Percentiles rank a stretch among this genome's conserved stretches.
These are phyloP conservation scores for Drosophila mayaguana DNA, from an alignment of 2,888 invertebrate species.

Conservation along the genomic window DNA sequence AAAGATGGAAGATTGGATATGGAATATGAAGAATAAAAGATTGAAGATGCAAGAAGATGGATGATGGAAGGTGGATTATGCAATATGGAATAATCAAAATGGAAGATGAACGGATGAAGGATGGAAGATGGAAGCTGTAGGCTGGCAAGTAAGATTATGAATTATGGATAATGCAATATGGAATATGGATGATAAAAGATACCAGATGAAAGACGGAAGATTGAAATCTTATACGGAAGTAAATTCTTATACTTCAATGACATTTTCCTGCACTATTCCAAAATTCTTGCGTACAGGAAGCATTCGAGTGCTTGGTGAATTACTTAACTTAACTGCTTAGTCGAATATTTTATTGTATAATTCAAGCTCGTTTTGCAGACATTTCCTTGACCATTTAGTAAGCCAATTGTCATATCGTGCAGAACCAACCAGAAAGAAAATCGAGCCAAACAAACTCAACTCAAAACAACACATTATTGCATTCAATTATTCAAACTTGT, in stretches of 20 bases:
- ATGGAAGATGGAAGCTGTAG: no score
- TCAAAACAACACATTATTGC: background rate
- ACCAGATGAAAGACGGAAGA: no score
- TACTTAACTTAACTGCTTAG: background rate
- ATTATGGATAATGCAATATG: no score
- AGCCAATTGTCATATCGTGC: slow-evolving; percentile 46
- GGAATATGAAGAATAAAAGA: background rate
- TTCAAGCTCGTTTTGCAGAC: slow-evolving; percentile 15
- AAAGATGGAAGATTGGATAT: background rate
- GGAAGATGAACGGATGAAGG: background rate
- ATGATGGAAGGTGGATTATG: background rate
- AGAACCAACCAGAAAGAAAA: slow-evolving; percentile 38
- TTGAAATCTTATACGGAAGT: no score
- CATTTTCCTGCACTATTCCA: background rate
- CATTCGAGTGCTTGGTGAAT: background rate
- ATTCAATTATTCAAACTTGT: slow-evolving; percentile 19
- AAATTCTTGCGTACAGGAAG: background rate
- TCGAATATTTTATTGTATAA: background rate
- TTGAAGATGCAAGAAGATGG: background rate
- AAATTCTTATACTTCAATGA: background rate
- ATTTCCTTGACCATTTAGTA: slow-evolving; percentile 30
- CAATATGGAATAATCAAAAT: no score
- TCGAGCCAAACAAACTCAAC: background rate
- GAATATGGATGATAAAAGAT: no score
- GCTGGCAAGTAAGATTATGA: no score